These are phyloP conservation scores for Eupelmus urozonus DNA, from an alignment of 2,888 invertebrate species.

Conservation along the genomic window DNA sequence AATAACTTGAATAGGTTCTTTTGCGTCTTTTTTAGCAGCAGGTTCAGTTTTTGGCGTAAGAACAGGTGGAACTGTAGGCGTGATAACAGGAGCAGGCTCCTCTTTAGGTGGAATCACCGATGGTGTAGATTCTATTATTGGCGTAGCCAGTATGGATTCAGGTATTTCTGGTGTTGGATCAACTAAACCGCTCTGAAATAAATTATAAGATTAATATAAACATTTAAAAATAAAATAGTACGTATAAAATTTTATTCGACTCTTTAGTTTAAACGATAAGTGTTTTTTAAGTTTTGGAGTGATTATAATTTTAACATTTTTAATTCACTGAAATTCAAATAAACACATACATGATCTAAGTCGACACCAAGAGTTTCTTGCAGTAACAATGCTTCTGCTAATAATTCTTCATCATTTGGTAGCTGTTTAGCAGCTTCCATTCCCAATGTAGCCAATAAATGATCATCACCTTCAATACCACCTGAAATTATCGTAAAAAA, in stretches of 20 bases:
- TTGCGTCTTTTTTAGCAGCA: constrained; percentile 65
- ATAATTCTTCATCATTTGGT: constrained; percentile 70
- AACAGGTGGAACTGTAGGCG: constrained; percentile 47
- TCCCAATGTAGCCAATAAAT: constrained; percentile 73
- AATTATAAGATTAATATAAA: constrained; percentile 1
- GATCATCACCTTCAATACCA: constrained; percentile 74
- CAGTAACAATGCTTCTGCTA: constrained; percentile 73
- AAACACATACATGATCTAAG: constrained; percentile 50
- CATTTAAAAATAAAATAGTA: background rate
- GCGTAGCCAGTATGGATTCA: constrained; percentile 64
- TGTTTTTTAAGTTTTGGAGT: no score
- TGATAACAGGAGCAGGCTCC: background rate
- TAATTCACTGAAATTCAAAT: no score
- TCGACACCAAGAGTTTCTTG: constrained; percentile 73
- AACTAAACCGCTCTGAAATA: constrained; percentile 65
- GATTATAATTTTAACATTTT: no score
- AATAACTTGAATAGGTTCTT: constrained; percentile 84
- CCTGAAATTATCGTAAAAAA: constrained; percentile 62
- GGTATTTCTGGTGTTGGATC: constrained; percentile 62
- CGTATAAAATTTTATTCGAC: constrained; percentile 12
- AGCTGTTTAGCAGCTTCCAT: constrained; percentile 74
- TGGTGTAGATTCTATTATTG: constrained; percentile 53
- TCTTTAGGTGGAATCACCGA: constrained; percentile 11
- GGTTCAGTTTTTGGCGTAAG: constrained; percentile 12
- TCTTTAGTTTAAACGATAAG: no score